phyloP scores from a whole-genome alignment of 2,113 vertebrate genomes.

The Tichodroma muraria region DNA sequence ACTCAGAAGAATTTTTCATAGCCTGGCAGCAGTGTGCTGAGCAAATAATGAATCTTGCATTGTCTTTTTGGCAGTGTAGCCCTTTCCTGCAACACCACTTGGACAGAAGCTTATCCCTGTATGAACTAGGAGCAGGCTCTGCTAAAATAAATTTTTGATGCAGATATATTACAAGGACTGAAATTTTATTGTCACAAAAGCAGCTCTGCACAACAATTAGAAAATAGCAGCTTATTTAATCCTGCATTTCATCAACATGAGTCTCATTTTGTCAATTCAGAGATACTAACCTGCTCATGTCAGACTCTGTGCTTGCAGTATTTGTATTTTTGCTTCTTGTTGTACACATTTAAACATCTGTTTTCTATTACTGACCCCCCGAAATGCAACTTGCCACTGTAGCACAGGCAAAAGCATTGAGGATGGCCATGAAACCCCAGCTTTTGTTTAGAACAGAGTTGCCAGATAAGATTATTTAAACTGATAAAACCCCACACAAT shows the following conservation, averaged over 20 bases:
- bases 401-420: neutral
- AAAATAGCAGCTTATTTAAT: neutral
- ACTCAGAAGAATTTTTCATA: slow-evolving; percentile 23
- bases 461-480: slow-evolving; percentile 25
- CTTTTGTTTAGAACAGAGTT: neutral
- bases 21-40: neutral
- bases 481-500: neutral
- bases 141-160: neutral
- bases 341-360: neutral
- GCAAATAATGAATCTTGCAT: slow-evolving; percentile 28
- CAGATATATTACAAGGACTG: neutral
- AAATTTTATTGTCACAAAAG: neutral
- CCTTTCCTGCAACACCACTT: neutral
- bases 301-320: neutral
- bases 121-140: neutral
- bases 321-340: neutral
- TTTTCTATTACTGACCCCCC: neutral
- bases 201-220: neutral
- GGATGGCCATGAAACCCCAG: neutral
- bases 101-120: neutral
- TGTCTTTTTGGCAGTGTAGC: slow-evolving; percentile 1
- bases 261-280: neutral
- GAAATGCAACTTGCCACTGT: slow-evolving; percentile 5
- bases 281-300: neutral
- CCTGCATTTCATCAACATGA: neutral